Base-by-base conservation (phyloP, 2,888 invertebrate species). In the Scaeva pyrastri region DNA sequence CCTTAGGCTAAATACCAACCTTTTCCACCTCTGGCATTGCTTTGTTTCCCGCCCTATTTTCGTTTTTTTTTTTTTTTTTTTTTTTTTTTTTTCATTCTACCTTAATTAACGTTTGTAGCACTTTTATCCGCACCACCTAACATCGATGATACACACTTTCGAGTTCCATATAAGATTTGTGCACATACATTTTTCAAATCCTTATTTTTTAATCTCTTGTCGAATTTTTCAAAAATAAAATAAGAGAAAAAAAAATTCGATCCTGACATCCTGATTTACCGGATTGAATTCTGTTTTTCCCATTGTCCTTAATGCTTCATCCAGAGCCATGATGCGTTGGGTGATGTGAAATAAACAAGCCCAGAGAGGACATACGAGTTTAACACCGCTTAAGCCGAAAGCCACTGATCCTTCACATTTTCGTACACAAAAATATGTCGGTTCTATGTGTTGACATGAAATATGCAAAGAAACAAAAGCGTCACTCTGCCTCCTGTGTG, bases 191-290 rank as follows among this genome's bases (percentile, higher is more conserved):
- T 58, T 78, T 58, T 64, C 21, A 31, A 71, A 70, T 62, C 60
- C 80, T 31, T 85, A 68, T 60, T 85, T 60, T 85, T 72, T 68
- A 72, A 77, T 77, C 76, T 75, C 71, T 68, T 66, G 71, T 66
- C 19, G 60, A 5, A 41, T 41, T 60, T 39, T 41, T 7, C 2
- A 21, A 60, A 8, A 41, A 43, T 16, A 21, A 1, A 36, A 60
- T 2, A 12, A 64, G 16, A 41, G 66, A 66, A 19, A 21, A 64
- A 66, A 19, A 21, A 50, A 56, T 64, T 74, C 45, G 41, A 73
- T 81, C 55, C 73, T 74, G 76, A 62, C 77, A 74, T 64, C 82
- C 86, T 81, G 73, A 82, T 82, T 86, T 81, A 71, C 74, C 70
- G 73, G 81, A 76, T 85, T 81, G 76, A 64, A 77, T 68, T 81